These are phyloP conservation scores for Micronycteris hirsuta DNA, from an alignment of 2,113 vertebrate genomes.

Conservation along the genomic window DNA sequence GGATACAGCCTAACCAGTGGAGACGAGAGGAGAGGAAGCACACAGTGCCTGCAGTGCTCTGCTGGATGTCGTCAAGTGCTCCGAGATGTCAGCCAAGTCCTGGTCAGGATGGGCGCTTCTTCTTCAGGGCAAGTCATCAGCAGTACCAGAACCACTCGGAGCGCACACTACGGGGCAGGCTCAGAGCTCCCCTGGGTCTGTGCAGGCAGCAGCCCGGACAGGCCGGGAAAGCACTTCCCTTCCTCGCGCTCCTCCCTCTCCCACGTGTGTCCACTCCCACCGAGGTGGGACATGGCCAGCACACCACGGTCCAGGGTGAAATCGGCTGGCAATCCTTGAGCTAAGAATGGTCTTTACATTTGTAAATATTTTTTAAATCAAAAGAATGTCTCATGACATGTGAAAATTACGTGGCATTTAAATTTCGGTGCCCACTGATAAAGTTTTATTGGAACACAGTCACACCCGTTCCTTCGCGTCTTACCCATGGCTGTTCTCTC, in stretches of 20 bases:
- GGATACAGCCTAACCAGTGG: not conserved
- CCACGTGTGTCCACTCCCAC: not conserved
- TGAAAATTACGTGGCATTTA: not conserved
- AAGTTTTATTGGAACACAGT: not conserved
- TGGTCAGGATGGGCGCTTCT: no score
- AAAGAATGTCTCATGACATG: not conserved
- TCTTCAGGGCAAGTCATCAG: no score
- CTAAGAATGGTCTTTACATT: not conserved
- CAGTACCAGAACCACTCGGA: not conserved
- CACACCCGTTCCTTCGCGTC: not conserved
- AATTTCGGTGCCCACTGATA: not conserved
- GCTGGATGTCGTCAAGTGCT: not conserved
- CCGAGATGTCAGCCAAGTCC: not conserved
- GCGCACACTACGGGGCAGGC: fast-evolving
- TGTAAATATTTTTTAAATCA: not conserved
- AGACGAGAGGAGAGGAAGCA: not conserved
- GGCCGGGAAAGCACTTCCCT: not conserved
- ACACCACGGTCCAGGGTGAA: not conserved
- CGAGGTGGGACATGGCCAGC: not conserved
- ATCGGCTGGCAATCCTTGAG: not conserved
- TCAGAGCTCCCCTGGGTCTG: not conserved
- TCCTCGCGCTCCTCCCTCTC: not conserved
- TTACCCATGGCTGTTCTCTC: not conserved
- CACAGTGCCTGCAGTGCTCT: not conserved
- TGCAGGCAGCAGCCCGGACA: not conserved